Percentiles rank a stretch among this genome's conserved stretches.
These are phyloP conservation scores for Lepidurus arcticus DNA, from an alignment of 1,140 invertebrate genomes.

Conservation along the genomic window DNA sequence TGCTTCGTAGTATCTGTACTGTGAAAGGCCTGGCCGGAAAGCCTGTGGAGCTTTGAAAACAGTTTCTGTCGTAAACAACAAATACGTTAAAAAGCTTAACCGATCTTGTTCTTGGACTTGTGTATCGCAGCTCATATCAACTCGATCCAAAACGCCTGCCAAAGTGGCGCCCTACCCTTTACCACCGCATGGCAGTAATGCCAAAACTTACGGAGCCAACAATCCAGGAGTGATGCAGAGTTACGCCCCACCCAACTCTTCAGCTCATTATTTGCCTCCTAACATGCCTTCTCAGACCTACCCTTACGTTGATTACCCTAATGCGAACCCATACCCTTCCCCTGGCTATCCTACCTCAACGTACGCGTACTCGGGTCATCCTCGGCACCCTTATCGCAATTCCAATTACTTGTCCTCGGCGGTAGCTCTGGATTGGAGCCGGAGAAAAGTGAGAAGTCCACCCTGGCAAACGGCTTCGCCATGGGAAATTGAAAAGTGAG, in stretches of 20 bases:
- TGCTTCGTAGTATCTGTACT: background rate
- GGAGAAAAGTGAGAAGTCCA: background rate
- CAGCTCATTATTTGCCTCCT: background rate
- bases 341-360: background rate
- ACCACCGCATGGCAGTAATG: background rate
- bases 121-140: background rate
- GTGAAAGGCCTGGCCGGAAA: background rate
- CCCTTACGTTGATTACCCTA: background rate
- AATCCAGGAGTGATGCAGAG: slow-evolving; percentile 9
- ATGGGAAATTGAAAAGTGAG: slow-evolving; percentile 11
- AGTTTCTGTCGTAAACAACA: background rate
- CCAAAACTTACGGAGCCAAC: background rate
- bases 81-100: background rate
- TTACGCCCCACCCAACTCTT: background rate
- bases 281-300: slow-evolving; percentile 2
- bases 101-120: background rate
- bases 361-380: background rate
- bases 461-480: background rate
- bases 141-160: background rate
- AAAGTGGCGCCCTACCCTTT: slow-evolving; percentile 8
- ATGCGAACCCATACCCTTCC: background rate
- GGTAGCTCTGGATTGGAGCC: slow-evolving; percentile 4
- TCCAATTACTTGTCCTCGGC: slow-evolving; percentile 9
- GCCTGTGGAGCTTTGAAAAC: background rate
- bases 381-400: slow-evolving; percentile 9